Evolutionary conservation across 2,888 invertebrate species (phyloP).

Genomic region (Pyrrhopygopsis socrates): DNA sequence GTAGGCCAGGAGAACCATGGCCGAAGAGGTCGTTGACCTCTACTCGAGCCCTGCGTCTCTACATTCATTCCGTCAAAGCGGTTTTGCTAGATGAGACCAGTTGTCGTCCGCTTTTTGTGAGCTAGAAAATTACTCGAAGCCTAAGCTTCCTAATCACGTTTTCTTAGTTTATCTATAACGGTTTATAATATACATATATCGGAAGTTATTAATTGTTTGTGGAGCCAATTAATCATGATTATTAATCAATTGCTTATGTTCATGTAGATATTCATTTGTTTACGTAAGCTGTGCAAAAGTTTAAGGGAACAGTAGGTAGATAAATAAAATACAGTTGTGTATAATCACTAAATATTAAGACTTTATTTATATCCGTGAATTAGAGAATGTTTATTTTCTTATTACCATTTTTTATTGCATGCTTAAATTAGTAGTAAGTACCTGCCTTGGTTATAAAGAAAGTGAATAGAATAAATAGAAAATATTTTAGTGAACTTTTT

Average conservation of each 20-base stretch:
- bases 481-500: neutral
- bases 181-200: neutral
- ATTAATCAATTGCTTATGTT: no score
- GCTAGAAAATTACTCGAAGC: conserved; percentile 86
- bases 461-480: neutral
- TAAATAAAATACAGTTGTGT: no score
- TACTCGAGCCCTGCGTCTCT: conserved; percentile 89
- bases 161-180: neutral
- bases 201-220: neutral
- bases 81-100: conserved; percentile 88
- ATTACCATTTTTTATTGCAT: neutral
- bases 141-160: neutral
- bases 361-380: no score
- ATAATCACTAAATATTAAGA: no score
- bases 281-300: no score
- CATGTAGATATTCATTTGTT: no score
- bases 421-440: neutral
- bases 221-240: no score
- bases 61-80: conserved; percentile 91
- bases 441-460: neutral
- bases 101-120: conserved; percentile 85
- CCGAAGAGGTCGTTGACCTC: conserved; percentile 91
- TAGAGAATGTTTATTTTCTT: neutral
- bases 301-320: no score
- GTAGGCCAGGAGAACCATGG: conserved; percentile 94